A percentile compares a stretch with the other conserved stretches of the same genome.
Evolutionary conservation across 2,888 invertebrate genomes (phyloP).

Genomic region (Rhingia campestris): DNA sequence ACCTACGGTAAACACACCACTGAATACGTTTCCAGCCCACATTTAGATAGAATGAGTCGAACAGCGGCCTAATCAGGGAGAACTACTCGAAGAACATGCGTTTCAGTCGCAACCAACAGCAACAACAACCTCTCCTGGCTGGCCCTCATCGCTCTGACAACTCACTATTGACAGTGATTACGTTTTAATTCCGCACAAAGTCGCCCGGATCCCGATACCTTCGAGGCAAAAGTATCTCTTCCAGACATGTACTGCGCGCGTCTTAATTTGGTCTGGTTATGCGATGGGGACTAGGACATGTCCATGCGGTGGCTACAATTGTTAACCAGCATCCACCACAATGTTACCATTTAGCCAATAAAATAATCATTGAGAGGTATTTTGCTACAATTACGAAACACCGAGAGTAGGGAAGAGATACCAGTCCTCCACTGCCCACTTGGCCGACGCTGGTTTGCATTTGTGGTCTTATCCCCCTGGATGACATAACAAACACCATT

Average conservation of each 20-base stretch:
- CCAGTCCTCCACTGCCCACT: constrained; percentile 45
- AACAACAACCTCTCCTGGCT: constrained; percentile 19
- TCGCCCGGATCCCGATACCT: background rate
- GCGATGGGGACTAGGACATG: constrained; percentile 47
- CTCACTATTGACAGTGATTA: constrained; percentile 67
- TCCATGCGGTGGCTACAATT: constrained; percentile 51
- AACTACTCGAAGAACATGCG: constrained; percentile 59
- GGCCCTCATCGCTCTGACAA: constrained; percentile 48
- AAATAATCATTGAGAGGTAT: constrained; percentile 67
- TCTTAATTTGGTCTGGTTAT: constrained; percentile 69
- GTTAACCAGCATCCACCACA: constrained; percentile 56
- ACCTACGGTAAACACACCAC: constrained; percentile 32
- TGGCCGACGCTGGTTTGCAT: background rate
- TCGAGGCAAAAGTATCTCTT: background rate
- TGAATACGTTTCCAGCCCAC: constrained; percentile 39
- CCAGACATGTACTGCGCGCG: constrained; percentile 32
- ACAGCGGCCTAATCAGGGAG: constrained; percentile 64
- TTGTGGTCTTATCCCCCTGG: constrained; percentile 38
- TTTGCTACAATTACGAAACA: constrained; percentile 63
- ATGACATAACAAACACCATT: constrained; percentile 68
- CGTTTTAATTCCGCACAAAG: constrained; percentile 54
- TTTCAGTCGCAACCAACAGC: constrained; percentile 26
- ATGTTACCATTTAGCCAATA: constrained; percentile 69
- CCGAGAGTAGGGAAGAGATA: constrained; percentile 14
- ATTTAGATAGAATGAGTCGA: constrained; percentile 39